Percentiles rank a stretch among this genome's conserved stretches.
phyloP scores from a whole-genome alignment of 2,113 vertebrate genomes.

The Peromyscus maniculatus region DNA sequence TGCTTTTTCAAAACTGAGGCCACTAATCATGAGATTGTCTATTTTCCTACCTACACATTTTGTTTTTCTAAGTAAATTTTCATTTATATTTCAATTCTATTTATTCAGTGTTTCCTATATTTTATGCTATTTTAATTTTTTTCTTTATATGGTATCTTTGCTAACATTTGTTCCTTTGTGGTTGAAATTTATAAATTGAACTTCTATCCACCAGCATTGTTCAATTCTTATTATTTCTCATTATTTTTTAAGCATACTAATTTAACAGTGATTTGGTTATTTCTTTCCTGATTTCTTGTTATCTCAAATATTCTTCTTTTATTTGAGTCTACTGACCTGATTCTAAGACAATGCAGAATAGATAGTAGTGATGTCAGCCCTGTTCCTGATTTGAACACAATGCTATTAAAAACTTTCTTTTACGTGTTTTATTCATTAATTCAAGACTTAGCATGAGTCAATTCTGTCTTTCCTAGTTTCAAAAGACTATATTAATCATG shows the following conservation, averaged over 20 bases:
- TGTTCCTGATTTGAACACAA: background rate
- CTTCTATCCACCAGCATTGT: background rate
- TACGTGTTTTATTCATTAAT: conserved; percentile 34
- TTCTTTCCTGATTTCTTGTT: background rate
- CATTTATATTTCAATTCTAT: background rate
- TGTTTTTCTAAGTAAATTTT: background rate
- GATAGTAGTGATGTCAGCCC: background rate
- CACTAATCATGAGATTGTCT: background rate
- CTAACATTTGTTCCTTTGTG: background rate
- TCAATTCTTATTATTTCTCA: background rate
- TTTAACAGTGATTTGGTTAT: background rate
- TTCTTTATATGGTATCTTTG: background rate
- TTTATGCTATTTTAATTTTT: background rate
- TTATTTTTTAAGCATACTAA: background rate
- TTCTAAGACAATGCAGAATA: background rate
- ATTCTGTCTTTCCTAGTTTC: conserved; percentile 13
- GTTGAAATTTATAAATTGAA: conserved; percentile 1
- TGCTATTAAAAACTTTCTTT: conserved; percentile 6
- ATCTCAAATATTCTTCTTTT: background rate
- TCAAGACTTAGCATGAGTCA: conserved; percentile 3
- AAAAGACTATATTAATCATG: background rate
- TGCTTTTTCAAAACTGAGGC: background rate
- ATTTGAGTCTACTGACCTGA: background rate
- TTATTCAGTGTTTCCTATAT: background rate
- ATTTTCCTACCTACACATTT: background rate